Conservation (phyloP, 2,888 invertebrate species). For the Dione juno region DNA sequence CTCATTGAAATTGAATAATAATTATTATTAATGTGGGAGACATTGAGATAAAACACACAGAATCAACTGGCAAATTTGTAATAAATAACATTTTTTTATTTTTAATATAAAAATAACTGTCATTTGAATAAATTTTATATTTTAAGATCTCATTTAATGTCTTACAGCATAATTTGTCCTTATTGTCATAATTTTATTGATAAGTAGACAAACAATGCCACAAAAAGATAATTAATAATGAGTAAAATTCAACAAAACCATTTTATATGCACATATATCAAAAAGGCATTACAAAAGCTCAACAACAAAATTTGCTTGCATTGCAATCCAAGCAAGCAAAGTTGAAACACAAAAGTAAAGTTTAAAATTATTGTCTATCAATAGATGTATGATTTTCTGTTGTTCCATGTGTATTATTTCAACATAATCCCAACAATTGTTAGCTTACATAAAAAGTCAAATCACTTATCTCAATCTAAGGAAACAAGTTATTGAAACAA, state of each 20-base stretch:
- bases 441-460: constrained; percentile 27
- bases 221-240: no score
- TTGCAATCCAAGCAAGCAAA: no score
- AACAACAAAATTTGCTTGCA: no score
- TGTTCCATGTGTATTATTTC: background rate
- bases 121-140: no score
- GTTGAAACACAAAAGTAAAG: no score
- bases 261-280: background rate
- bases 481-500: constrained; percentile 19
- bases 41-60: constrained; percentile 3
- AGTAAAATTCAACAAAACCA: background rate
- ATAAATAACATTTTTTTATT: background rate
- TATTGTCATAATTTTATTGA: no score
- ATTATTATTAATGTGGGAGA: constrained; percentile 4
- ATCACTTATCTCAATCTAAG: constrained; percentile 29
- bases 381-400: no score
- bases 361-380: background rate
- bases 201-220: no score
- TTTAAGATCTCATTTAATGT: no score
- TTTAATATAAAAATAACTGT: background rate
- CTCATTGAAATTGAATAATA: constrained; percentile 12
- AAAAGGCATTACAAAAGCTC: background rate
- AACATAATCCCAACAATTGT: background rate
- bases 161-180: no score
- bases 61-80: background rate